phyloP scores from a whole-genome alignment of 2,113 vertebrate species.

The Pomatostomus ruficeps region DNA sequence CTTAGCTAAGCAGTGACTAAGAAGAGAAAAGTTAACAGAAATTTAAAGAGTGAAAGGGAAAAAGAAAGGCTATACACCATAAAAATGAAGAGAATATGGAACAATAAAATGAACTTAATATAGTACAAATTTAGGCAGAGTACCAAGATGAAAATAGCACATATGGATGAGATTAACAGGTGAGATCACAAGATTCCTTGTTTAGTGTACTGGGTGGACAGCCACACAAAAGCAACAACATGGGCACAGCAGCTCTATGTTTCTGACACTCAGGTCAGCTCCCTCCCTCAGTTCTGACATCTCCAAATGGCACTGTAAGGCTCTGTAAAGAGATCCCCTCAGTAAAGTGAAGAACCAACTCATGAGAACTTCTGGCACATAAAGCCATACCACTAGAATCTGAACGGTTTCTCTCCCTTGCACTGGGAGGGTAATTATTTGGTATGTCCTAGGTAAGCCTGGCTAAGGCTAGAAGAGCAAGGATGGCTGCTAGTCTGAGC shows the following conservation, averaged over 20 bases:
- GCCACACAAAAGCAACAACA: background rate
- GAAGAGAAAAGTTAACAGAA: conserved; percentile 1
- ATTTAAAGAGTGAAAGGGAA: background rate
- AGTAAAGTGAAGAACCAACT: background rate
- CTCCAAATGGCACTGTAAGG: background rate
- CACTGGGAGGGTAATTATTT: rapidly evolving
- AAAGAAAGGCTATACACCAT: background rate
- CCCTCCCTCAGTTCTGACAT: background rate
- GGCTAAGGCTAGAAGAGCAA: background rate
- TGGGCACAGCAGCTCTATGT: background rate
- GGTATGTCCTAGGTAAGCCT: background rate
- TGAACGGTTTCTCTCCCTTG: background rate
- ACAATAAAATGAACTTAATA: background rate
- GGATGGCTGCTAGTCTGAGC: background rate
- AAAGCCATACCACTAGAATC: background rate
- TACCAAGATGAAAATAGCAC: background rate
- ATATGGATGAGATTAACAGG: background rate
- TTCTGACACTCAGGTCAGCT: background rate
- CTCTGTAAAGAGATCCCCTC: background rate
- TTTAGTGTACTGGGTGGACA: background rate
- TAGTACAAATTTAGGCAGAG: background rate
- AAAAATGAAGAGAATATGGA: background rate
- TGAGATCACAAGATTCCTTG: background rate
- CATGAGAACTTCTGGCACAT: background rate
- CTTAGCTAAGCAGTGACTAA: conserved; percentile 35